phyloP scores from a whole-genome alignment of 2,797 vertebrate species.

The Limnodromus scolopaceus region DNA sequence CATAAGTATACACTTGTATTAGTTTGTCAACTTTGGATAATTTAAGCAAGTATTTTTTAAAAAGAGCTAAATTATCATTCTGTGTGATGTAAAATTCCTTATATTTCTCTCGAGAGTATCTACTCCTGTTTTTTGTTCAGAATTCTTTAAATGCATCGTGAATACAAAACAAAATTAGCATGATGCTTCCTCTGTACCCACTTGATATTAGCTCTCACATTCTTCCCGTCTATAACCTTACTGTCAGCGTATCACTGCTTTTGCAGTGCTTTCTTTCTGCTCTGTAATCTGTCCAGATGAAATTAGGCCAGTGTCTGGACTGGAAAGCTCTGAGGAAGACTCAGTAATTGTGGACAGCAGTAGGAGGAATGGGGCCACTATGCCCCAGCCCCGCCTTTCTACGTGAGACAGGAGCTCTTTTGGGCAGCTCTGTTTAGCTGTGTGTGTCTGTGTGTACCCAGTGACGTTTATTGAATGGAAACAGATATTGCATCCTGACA shows the following conservation, averaged over 20 bases:
- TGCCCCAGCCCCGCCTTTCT: accelerated
- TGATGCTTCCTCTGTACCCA: not conserved
- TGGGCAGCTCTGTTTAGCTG: not conserved
- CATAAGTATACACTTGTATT: not conserved
- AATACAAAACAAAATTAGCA: not conserved
- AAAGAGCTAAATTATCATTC: not conserved
- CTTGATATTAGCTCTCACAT: not conserved
- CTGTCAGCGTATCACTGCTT: not conserved
- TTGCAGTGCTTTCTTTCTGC: not conserved
- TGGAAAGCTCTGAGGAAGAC: not conserved
- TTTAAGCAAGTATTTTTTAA: not conserved
- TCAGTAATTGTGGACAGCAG: accelerated
- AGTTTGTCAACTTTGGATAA: not conserved
- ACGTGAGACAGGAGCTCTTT: not conserved
- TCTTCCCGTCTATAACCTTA: not conserved
- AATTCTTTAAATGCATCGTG: not conserved
- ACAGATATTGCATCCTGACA: not conserved
- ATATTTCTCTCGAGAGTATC: not conserved
- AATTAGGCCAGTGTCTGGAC: not conserved
- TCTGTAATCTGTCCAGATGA: not conserved
- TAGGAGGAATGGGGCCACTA: not conserved
- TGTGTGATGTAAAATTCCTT: not conserved
- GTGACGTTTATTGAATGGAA: not conserved
- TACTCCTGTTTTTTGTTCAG: not conserved
- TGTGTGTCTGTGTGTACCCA: not conserved